A percentile compares a stretch with the other conserved stretches of the same genome.
phyloP scores from a whole-genome alignment of 2,797 vertebrate genomes.

The Alfaro cultratus region DNA sequence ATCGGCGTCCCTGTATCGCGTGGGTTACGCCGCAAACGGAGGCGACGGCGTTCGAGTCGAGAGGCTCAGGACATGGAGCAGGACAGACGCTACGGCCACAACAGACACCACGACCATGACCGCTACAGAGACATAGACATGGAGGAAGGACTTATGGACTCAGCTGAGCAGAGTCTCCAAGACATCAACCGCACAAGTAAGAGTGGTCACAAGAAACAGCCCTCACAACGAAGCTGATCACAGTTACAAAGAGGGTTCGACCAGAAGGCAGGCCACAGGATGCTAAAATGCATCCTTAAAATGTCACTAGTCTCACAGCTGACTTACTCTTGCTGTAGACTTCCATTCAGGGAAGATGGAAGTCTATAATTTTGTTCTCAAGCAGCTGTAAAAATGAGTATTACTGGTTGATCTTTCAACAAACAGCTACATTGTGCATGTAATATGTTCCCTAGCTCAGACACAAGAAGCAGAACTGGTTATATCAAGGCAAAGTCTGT shows the following conservation, averaged over 20 bases:
- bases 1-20: slow-evolving; percentile 89
- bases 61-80: slow-evolving; percentile 77
- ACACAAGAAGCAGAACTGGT: not conserved
- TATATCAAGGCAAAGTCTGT: not conserved
- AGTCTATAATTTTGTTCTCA: not conserved
- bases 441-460: not conserved
- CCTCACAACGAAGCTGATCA: not conserved
- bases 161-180: slow-evolving; percentile 66
- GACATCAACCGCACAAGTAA: slow-evolving; percentile 87
- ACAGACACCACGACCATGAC: slow-evolving; percentile 61
- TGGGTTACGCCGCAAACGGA: slow-evolving; percentile 86
- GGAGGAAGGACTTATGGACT: slow-evolving; percentile 77
- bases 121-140: slow-evolving; percentile 75
- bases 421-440: not conserved
- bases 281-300: no score
- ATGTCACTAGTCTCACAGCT: no score
- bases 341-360: not conserved
- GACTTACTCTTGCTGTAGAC: not conserved
- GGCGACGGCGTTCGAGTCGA: slow-evolving; percentile 83
- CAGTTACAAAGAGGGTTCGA: not conserved
- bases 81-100: slow-evolving; percentile 76
- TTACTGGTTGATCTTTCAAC: not conserved
- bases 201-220: slow-evolving; percentile 49
- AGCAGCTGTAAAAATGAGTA: not conserved
- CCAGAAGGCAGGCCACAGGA: no score